Percentiles rank a stretch among this genome's conserved stretches.
phyloP scores from a whole-genome alignment of 2,888 invertebrate genomes.

The Leucozona laternaria region DNA sequence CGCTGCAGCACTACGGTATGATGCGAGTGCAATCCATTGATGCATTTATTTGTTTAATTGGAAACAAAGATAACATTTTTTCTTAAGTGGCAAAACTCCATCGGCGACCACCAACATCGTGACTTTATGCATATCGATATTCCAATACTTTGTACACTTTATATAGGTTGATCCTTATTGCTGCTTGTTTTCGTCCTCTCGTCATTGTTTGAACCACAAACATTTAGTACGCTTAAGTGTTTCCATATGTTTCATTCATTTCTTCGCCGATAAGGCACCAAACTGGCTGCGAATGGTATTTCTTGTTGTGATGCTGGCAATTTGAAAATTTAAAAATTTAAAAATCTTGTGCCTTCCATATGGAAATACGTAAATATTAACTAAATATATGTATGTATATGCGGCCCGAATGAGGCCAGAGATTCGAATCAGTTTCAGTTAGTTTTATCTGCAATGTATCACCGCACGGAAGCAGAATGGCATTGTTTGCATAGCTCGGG shows the following conservation, averaged over 20 bases:
- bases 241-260: conserved; percentile 18
- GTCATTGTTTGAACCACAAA: conserved; percentile 41
- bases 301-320: conserved; percentile 50
- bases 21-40: too few relatives aligned
- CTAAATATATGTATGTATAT: conserved; percentile 23
- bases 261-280: conserved; percentile 18
- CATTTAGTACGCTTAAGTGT: conserved; percentile 47
- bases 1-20: too few relatives aligned
- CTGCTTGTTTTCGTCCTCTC: conserved; percentile 14
- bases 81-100: not conserved
- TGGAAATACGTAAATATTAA: conserved; percentile 70
- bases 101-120: not conserved
- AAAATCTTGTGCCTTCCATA: conserved; percentile 44
- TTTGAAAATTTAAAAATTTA: conserved; percentile 5
- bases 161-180: not conserved
- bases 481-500: conserved; percentile 64
- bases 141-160: not conserved
- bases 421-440: conserved; percentile 26
- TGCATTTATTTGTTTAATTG: not conserved
- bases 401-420: conserved; percentile 35
- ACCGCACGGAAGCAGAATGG: conserved; percentile 68
- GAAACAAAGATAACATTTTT: not conserved
- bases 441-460: conserved; percentile 43
- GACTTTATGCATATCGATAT: not conserved
- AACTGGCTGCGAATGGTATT: conserved; percentile 63